Conservation (phyloP, 2,797 vertebrate species). For the Semaprochilodus insignis region DNA sequence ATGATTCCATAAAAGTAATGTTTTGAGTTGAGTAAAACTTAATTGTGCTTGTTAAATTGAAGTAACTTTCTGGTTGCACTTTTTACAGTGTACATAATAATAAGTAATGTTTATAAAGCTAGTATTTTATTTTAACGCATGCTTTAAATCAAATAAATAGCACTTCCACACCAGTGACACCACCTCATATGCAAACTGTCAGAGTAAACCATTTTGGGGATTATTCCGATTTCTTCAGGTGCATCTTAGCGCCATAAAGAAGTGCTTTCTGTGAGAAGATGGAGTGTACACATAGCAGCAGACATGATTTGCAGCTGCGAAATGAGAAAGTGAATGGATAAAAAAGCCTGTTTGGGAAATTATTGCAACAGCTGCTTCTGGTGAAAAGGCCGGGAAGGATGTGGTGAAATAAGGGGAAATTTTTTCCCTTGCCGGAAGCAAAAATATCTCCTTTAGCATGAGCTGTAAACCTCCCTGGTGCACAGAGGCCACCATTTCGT, state of each 20-base stretch:
- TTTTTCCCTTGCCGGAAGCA: background rate
- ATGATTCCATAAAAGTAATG: no score
- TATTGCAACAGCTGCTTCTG: slow-evolving; percentile 59
- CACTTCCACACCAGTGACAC: no score
- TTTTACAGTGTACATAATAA: no score
- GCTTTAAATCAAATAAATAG: no score
- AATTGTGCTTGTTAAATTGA: no score
- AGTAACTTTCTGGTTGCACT: no score
- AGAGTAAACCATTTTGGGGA: background rate
- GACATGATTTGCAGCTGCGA: slow-evolving; percentile 34
- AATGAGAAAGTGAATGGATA: slow-evolving; percentile 50
- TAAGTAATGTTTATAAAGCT: no score
- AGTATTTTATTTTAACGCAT: no score
- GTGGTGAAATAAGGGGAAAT: slow-evolving; percentile 4
- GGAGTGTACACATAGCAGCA: slow-evolving; percentile 12
- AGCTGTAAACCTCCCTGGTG: background rate
- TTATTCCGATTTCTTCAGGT: no score
- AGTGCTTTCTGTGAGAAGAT: background rate
- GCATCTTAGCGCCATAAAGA: background rate
- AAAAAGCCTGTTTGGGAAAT: slow-evolving; percentile 57
- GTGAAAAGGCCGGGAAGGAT: slow-evolving; percentile 24
- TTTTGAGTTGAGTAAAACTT: no score
- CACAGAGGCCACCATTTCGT: background rate
- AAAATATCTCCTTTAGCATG: background rate
- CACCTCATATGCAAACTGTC: no score